Percentiles rank a stretch among this genome's conserved stretches.
phyloP scores from a whole-genome alignment of 2,113 vertebrate genomes.

The Castor canadensis region DNA sequence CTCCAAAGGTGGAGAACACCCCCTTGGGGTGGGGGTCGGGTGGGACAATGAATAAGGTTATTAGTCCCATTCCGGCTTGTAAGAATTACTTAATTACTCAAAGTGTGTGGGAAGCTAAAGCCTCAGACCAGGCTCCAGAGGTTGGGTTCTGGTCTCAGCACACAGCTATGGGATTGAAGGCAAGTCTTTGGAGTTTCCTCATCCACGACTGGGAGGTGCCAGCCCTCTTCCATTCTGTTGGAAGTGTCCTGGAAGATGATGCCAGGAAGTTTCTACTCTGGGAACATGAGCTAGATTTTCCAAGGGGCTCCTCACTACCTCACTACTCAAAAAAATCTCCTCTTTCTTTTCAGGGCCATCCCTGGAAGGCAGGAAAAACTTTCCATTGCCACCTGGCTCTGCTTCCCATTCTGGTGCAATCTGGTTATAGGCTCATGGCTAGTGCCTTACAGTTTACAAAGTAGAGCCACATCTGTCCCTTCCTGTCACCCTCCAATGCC shows the following conservation, averaged over 20 bases:
- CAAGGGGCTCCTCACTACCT: background rate
- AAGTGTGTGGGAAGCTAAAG: background rate
- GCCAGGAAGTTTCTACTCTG: too few species aligned
- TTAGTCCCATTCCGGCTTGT: background rate
- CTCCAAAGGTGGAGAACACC: background rate
- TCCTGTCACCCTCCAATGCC: background rate
- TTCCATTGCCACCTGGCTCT: fast-evolving
- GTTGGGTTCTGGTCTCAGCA: background rate
- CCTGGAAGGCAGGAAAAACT: too few species aligned
- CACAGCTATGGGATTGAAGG: background rate
- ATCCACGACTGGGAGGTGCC: too few species aligned
- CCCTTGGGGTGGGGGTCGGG: too few species aligned
- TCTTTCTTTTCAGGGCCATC: background rate
- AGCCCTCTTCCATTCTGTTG: fast-evolving
- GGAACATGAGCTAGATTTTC: background rate
- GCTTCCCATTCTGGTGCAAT: fast-evolving
- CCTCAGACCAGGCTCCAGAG: background rate
- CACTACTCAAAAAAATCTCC: background rate
- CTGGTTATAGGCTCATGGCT: background rate
- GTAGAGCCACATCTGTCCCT: background rate
- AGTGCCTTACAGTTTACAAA: background rate
- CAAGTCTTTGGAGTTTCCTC: background rate
- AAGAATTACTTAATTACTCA: background rate
- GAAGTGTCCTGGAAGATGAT: fast-evolving
- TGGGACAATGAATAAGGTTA: fast-evolving